Evolutionary conservation across 2,113 vertebrate species (phyloP), one percentile per base, ranked within the genome.

Genomic region (Anhinga rufa): DNA sequence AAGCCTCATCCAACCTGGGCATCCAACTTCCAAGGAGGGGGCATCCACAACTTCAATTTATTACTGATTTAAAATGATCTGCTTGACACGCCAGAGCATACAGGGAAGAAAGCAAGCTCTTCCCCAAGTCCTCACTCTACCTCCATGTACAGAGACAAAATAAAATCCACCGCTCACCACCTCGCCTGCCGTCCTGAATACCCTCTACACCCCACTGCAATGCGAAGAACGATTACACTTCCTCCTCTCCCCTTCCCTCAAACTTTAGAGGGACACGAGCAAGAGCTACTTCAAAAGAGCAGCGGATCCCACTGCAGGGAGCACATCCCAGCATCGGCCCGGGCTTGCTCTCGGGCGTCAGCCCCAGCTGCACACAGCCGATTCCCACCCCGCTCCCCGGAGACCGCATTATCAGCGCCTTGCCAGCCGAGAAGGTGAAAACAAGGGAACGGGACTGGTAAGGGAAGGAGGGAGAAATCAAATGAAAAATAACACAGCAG

Each of bases 401-500:
- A 81, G 97, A 97, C 9, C 2, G 61, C 72, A 92, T 60, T 92
- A 95, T 82, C 75, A 82, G 89, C 8, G 14, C 94, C 83, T 78
- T 31, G 88, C 85, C 90, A 96, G 93, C 74, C 83, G 42, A 77
- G 80, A 74, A 93, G 88, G 95, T 87, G 94, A 70, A 86, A 87
- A 92, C 89, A 66, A 86, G 95, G 90, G 46, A 97, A 69, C 8
- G 46, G 76, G 68, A 91, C 68, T 54, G 71, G 25, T 31, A 52
- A 92, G 91, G 55, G 34, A 75, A 93, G 76, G 64, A 86, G 42
- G 74, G 66, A 69, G 90, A 95, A 95, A 96, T 61, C 93, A 78
- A 88, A 97, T 93, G 90, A 95, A 90, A 98, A 91, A 97, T 95
- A 88, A 96, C 57, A 36, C 93, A 97, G 98, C 98, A 98, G 98